Percentiles rank a stretch among this genome's conserved stretches.
phyloP scores from a whole-genome alignment of 2,113 vertebrate species.

The Microcebus jonahi region DNA sequence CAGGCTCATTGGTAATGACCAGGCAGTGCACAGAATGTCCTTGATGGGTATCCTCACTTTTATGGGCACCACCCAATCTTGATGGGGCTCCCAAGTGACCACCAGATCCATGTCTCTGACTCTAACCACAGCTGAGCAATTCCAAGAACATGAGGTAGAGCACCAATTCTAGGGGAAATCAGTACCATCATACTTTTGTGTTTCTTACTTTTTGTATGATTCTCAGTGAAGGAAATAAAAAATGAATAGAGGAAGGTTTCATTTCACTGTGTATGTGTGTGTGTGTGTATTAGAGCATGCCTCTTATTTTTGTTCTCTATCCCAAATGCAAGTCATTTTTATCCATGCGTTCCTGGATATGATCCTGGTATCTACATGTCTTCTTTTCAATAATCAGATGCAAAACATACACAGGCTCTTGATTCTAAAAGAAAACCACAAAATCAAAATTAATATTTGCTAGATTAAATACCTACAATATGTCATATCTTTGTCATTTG shows the following conservation, averaged over 20 bases:
- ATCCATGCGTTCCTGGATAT: not conserved
- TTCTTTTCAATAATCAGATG: not conserved
- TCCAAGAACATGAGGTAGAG: not conserved
- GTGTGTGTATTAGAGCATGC: not conserved
- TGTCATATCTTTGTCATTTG: not conserved
- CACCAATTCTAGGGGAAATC: not conserved
- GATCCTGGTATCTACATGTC: not conserved
- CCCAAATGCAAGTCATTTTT: not conserved
- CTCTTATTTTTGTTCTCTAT: conserved; percentile 12
- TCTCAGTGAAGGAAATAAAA: not conserved
- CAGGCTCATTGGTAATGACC: not conserved
- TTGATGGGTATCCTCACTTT: not conserved
- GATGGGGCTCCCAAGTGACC: not conserved
- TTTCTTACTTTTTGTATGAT: not conserved
- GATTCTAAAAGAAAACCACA: not conserved
- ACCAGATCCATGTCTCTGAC: not conserved
- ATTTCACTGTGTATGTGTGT: not conserved
- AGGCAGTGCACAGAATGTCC: too few relatives aligned
- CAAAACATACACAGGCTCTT: not conserved
- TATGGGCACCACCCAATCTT: not conserved
- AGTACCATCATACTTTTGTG: not conserved
- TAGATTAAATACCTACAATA: not conserved
- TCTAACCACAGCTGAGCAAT: not conserved
- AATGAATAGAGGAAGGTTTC: not conserved
- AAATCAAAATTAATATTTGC: conserved; percentile 26